Conservation (phyloP, 2,797 vertebrate species). For the Macrochelys suwanniensis region DNA sequence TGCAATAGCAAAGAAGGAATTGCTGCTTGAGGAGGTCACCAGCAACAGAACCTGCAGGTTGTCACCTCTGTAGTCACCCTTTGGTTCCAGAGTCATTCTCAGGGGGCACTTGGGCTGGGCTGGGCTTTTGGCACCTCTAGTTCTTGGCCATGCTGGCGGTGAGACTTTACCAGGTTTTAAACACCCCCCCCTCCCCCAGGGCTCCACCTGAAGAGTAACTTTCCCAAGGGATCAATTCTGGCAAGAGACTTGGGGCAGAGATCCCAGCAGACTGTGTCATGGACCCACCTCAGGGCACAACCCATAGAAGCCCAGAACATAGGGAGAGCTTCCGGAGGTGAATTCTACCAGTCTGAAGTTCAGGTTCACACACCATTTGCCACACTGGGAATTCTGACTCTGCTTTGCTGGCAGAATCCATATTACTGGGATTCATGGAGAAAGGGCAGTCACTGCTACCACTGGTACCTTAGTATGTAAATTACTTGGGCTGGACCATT, state of each 20-base stretch:
- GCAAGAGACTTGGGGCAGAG: not conserved
- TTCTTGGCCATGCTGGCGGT: not conserved
- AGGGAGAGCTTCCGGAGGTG: not conserved
- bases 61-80: fast-evolving
- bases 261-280: not conserved
- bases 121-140: fast-evolving
- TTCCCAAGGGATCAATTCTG: not conserved
- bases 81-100: not conserved
- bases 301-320: not conserved
- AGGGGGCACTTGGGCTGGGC: not conserved
- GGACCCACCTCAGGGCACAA: not conserved
- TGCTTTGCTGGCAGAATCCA: not conserved
- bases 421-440: not conserved
- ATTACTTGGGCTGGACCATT: not conserved
- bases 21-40: not conserved
- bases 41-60: not conserved
- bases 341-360: not conserved
- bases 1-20: not conserved
- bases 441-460: not conserved
- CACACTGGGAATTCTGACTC: not conserved
- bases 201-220: not conserved
- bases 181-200: not conserved
- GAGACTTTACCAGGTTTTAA: not conserved
- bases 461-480: not conserved
- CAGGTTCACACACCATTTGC: not conserved